A percentile compares a stretch with the other conserved stretches of the same genome.
These are phyloP conservation scores for Thamnaconus septentrionalis DNA, from an alignment of 2,113 vertebrate genomes.

Conservation along the genomic window DNA sequence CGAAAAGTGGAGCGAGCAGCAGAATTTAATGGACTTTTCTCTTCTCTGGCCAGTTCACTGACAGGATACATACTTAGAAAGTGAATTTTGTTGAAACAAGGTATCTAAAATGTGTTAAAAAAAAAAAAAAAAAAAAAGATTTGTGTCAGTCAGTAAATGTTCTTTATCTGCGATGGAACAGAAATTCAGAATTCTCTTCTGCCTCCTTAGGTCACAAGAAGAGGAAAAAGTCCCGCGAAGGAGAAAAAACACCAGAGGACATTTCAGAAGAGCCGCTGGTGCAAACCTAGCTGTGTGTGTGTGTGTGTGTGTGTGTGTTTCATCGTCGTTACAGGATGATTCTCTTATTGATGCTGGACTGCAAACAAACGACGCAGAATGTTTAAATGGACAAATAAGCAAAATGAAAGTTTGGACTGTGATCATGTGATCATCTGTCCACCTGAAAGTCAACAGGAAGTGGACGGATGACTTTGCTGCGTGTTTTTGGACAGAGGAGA, in stretches of 20 bases:
- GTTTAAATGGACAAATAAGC: too few species aligned
- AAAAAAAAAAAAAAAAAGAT: too few species aligned
- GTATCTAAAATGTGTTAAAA: too few species aligned
- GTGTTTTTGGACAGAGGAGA: not conserved
- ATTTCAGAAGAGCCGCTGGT: constrained; percentile 72
- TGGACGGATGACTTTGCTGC: constrained; percentile 26
- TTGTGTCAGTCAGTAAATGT: not conserved
- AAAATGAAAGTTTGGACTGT: not conserved
- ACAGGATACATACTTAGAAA: too few species aligned
- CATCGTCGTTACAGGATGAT: not conserved
- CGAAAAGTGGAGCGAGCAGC: too few species aligned
- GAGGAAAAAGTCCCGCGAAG: constrained; percentile 80
- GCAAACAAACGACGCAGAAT: constrained; percentile 21
- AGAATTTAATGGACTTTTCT: too few species aligned
- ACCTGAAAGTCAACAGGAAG: constrained; percentile 17
- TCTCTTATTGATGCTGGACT: constrained; percentile 25
- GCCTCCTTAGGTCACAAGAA: constrained; percentile 84
- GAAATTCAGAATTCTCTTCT: not conserved
- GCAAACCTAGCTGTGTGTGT: constrained; percentile 63
- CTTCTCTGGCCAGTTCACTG: too few species aligned
- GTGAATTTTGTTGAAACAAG: too few species aligned
- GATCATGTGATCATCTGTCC: not conserved
- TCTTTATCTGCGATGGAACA: not conserved
- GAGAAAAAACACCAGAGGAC: constrained; percentile 83
- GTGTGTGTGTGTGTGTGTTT: not conserved